A percentile compares a stretch with the other conserved stretches of the same genome.
phyloP scores from a whole-genome alignment of 2,888 invertebrate genomes.

The Sepiola atlantica region DNA sequence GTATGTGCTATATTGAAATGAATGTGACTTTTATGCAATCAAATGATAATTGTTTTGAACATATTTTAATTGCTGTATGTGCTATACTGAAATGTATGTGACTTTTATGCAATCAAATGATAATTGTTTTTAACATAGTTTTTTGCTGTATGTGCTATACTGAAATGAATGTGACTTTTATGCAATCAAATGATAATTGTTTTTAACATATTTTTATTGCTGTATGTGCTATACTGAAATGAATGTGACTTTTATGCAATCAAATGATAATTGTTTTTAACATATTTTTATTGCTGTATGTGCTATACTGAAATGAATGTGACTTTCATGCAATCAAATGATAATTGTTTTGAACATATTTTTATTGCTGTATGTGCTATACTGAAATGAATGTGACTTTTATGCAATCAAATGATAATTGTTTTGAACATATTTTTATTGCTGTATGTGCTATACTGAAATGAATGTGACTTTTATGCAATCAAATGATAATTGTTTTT shows the following conservation, averaged over 20 bases:
- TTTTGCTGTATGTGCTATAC: neutral
- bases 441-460: neutral
- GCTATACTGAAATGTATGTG: neutral
- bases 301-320: neutral
- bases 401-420: neutral
- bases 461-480: neutral
- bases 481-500: neutral
- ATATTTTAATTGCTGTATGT: neutral
- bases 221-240: neutral
- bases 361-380: neutral
- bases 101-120: neutral
- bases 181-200: neutral
- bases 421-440: neutral
- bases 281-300: neutral
- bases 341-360: neutral
- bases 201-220: neutral
- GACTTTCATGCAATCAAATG: neutral
- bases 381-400: neutral
- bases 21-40: neutral
- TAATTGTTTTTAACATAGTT: neutral
- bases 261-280: neutral
- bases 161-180: neutral
- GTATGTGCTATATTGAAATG: neutral
- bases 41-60: neutral
- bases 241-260: rapidly evolving